Evolutionary conservation across 1,140 invertebrate genomes (phyloP).

Genomic region (Panulirus ornatus): DNA sequence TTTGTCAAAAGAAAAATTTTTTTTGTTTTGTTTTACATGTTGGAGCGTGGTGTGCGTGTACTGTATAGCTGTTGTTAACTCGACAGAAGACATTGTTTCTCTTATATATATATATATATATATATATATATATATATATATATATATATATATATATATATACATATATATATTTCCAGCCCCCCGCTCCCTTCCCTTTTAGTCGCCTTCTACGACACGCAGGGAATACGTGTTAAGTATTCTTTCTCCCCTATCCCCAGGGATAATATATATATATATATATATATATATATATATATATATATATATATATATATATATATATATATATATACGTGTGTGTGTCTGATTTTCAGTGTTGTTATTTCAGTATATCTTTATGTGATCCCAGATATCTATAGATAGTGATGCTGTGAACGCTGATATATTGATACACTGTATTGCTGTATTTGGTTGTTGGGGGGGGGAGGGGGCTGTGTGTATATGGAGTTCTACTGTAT

Average conservation of each 20-base stretch:
- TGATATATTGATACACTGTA: not conserved
- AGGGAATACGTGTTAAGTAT: too few relatives aligned
- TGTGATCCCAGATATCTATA: not conserved
- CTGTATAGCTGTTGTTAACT: too few relatives aligned
- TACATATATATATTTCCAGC: not conserved
- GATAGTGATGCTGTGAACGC: not conserved
- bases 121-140: conserved; percentile 12
- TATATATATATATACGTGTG: conserved; percentile 25
- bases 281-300: not conserved
- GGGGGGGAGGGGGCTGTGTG: not conserved
- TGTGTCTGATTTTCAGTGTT: not conserved
- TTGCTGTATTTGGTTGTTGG: not conserved
- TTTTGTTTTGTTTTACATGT: too few relatives aligned
- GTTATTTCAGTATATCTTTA: conserved; percentile 2
- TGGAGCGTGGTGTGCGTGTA: too few relatives aligned
- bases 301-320: not conserved
- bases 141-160: conserved; percentile 8
- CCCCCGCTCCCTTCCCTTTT: not conserved
- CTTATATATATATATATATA: not conserved
- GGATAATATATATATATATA: not conserved
- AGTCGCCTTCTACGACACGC: not conserved
- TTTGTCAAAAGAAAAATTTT: too few relatives aligned
- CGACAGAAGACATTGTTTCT: too few relatives aligned
- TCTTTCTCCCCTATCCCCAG: not conserved
- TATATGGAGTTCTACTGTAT: not conserved